Evolutionary conservation across 2,888 invertebrate genomes (phyloP).

Genomic region (Amitus sp.): DNA sequence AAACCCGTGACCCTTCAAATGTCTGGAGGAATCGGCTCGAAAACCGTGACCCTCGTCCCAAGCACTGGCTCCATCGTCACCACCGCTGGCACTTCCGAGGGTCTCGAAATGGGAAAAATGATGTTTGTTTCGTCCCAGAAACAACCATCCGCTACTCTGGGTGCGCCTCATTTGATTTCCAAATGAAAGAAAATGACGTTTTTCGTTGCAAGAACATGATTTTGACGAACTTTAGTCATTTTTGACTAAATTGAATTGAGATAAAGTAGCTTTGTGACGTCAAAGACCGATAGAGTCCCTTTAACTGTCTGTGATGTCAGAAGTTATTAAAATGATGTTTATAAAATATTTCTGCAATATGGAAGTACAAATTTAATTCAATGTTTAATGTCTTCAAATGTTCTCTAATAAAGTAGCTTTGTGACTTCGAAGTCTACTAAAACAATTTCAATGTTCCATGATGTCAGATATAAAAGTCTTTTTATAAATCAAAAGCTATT

Average conservation of each 20-base stretch:
- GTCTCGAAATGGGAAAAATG: conserved; percentile 60
- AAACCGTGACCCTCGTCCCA: conserved; percentile 74
- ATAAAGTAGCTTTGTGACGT: too few relatives aligned
- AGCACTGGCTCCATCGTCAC: conserved; percentile 60
- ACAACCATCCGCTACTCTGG: conserved; percentile 70
- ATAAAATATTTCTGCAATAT: too few relatives aligned
- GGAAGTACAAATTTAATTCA: too few relatives aligned
- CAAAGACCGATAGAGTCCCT: too few relatives aligned
- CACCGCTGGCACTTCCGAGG: conserved; percentile 53
- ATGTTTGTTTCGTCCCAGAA: conserved; percentile 64
- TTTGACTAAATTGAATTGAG: too few relatives aligned
- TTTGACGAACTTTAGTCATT: too few relatives aligned
- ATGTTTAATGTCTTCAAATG: too few relatives aligned
- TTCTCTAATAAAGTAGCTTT: neutral
- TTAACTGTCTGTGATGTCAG: too few relatives aligned
- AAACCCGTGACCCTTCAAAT: conserved; percentile 80
- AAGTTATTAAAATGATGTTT: too few relatives aligned
- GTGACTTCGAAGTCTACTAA: neutral
- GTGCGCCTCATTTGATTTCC: conserved; percentile 42
- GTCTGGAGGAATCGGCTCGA: conserved; percentile 70
- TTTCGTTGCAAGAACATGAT: neutral
- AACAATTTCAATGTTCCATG: conserved; percentile 6
- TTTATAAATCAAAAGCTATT: too few relatives aligned
- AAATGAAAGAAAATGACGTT: neutral
- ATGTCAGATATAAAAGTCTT: too few relatives aligned